A percentile compares a stretch with the other conserved stretches of the same genome.
phyloP scores from a whole-genome alignment of 2,797 vertebrate species.

The Protonibea diacanthus region DNA sequence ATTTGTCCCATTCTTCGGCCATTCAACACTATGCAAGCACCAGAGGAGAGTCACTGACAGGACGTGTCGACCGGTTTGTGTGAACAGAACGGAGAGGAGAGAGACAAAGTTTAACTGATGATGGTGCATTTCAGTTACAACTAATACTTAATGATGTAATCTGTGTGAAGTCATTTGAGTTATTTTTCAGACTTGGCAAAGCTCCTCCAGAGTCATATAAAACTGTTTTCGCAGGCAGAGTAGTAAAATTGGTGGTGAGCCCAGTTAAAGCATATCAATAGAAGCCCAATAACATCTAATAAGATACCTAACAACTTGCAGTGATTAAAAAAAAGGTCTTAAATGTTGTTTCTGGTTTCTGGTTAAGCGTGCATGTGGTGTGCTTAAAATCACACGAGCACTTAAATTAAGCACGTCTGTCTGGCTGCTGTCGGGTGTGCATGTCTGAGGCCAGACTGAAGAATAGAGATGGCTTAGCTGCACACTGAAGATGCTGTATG shows the following conservation, averaged over 20 bases:
- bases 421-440: neutral
- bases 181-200: neutral
- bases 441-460: neutral
- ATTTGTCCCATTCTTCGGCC: slow-evolving; percentile 80
- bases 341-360: neutral
- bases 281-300: neutral
- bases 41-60: slow-evolving; percentile 65
- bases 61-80: slow-evolving; percentile 54
- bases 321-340: too few relatives aligned
- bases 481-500: neutral
- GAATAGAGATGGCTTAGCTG: neutral
- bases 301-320: neutral
- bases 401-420: slow-evolving; percentile 42
- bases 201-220: neutral
- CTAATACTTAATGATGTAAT: slow-evolving; percentile 2
- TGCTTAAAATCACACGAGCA: neutral
- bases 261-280: neutral
- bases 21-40: slow-evolving; percentile 78
- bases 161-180: neutral
- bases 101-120: slow-evolving; percentile 14
- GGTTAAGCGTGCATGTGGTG: neutral
- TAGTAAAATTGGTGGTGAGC: neutral
- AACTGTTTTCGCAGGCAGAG: neutral
- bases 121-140: neutral
- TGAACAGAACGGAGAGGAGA: slow-evolving; percentile 40